Evolutionary conservation across 2,113 vertebrate genomes (phyloP), one percentile per base, ranked within the genome.

Genomic region (Macquaria australasica): DNA sequence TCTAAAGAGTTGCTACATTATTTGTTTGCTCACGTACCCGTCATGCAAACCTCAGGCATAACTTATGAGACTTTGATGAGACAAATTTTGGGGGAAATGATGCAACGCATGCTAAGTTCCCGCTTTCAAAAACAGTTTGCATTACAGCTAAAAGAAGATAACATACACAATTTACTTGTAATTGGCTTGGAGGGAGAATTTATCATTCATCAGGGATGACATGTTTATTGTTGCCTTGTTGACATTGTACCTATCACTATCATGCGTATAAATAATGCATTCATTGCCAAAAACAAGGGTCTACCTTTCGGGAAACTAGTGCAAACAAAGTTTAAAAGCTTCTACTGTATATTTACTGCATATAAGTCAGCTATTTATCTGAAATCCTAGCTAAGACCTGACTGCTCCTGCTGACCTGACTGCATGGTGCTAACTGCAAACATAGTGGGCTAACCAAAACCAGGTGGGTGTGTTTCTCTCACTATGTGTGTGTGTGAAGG

Each of bases 401-500:
- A 66, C 88, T 72, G 76, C 70, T 85, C 50, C 79, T 53, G 84
- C 83, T 85, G 89, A 88, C 84, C 79, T 73, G 73, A 77, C 82
- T 67, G 64, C 78, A 71, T 18, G 8, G 58, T 73, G 82, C 84
- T 85, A 74, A 79, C 85, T 82, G 83, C 87, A 87, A 82, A 87
- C 83, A 85, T 48, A 56, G 67, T 82, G 73, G 18, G 41, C 51
- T 89, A 92, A 93, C 87, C 73, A 69, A 89, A 93, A 89, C 83
- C 93, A 94, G 81, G 88, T 93, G 91, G 64, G 67, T 85, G 86
- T 74, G 77, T 78, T 79, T 88, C 77, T 82, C 51, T 68, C 5
- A 8, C 67, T 74, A 39, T 81, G 78, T 63, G 74, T 71, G 71
- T 73, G 84, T 62, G 43, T 45, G 71, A 55, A 56, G 21, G 72